Evolutionary conservation across 2,888 invertebrate genomes (phyloP), one percentile per base, ranked within the genome.

Genomic region (Eupithecia centaureata): DNA sequence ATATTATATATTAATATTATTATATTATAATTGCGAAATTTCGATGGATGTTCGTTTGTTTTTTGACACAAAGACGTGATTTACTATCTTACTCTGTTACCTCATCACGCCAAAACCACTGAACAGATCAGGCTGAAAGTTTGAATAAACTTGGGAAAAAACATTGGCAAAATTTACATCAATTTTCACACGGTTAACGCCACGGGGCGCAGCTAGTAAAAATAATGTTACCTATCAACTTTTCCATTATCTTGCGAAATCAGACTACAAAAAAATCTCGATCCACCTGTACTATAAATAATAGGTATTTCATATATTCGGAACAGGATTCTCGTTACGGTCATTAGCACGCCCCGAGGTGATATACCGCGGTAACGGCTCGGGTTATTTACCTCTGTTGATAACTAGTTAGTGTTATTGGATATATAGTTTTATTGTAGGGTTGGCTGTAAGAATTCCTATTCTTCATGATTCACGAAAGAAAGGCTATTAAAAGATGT

Each of bases 341-440:
- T 70, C 69, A 70, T 70, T 63, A 66, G 63, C 61, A 63, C 28
- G 61, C 61, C 54, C 63, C n/a, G 54, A 51, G 61, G 60, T 61
- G 57, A 63, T 63, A 66, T 57, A 66, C 61, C 66, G 60, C 62
- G 51, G 61, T 61, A 63, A 61, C 56, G 61, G 58, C 15, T 32
- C n/a, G 18, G 57, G 22, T 38, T 56, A 51, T 65, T 61, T 60
- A 63, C 65, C 60, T 60, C 63, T 57, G 56, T 52, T 62, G 63
- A 65, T 63, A 60, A 63, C 66, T 51, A 56, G 64, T 65, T 69
- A 69, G 63, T 65, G 63, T 66, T 63, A 61, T 63, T 66, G 33
- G 30, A 22, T 38, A 61, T 38, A 57, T 64, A 57, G n/a, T 28
- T n/a, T n/a, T 56, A 56, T 30, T 30, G 56, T 4, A 30, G 28